Evolutionary conservation across 2,113 vertebrate species (phyloP), one percentile per base, ranked within the genome.

Genomic region (Colinus virginianus): DNA sequence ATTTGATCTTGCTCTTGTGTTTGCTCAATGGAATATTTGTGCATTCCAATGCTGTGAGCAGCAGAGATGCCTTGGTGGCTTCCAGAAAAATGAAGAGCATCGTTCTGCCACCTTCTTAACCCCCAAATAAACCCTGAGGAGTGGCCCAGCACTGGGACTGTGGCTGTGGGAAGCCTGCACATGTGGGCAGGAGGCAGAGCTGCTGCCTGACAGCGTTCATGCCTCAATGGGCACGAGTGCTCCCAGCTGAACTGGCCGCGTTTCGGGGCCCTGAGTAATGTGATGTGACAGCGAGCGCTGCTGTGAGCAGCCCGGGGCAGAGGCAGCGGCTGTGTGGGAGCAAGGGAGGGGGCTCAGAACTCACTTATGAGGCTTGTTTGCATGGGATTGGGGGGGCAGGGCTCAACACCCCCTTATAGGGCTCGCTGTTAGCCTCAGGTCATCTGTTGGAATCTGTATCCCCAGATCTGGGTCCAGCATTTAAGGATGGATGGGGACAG

Each of bases 261-360:
- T 84, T 53, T 53, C 2, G 1, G 58, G 21, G 77, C 53, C 75
- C 78, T 8, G 23, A 43, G 84, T 93, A 78, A 95, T 36, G 71
- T 0, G 15, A 90, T 55, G 89, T 90, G 92, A 96, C 90, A 94
- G 77, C 68, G 64, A 94, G 90, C 67, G 92, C 89, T 51, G 62
- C 90, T 5, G 83, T 51, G 6, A 88, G 80, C 1, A 13, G 68
- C 90, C 69, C 5, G 15, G 63, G 78, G 86, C 77, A 88, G 62
- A 48, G 70, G 38, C 0, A 2, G 55, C 71, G 42, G 42, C 28
- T 56, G 30, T 56, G 53, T 32, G 19, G 18, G 18, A 32, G 32
- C 13, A 32, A 58, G 62, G 56, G 63, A 90, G 61, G 42, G 76
- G 46, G 51, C 42, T 90, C 59, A 38, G 15, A 2, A 5, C 7